A percentile compares a stretch with the other conserved stretches of the same genome.
phyloP scores from a whole-genome alignment of 2,113 vertebrate genomes.

The Dipodomys stephensi region DNA sequence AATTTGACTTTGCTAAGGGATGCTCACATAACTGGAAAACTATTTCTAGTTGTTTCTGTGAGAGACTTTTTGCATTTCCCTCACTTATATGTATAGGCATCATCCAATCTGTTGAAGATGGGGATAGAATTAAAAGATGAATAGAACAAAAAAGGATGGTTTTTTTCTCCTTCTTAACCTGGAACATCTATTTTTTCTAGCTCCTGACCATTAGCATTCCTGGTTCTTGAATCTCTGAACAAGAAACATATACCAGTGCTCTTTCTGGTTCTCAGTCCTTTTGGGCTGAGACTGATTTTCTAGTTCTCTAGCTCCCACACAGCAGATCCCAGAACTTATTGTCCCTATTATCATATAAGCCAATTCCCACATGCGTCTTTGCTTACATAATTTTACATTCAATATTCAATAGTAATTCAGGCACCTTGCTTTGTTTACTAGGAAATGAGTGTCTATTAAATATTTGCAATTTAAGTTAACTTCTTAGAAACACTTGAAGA shows the following conservation, averaged over 20 bases:
- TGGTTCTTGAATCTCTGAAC: neutral
- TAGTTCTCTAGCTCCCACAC: neutral
- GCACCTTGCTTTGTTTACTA: neutral
- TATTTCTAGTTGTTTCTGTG: neutral
- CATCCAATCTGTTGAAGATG: neutral
- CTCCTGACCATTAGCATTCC: neutral
- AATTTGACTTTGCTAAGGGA: neutral
- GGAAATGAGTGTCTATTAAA: neutral
- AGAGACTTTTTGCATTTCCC: neutral
- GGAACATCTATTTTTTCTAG: neutral
- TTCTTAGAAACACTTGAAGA: neutral
- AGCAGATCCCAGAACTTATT: neutral
- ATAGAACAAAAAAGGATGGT: neutral
- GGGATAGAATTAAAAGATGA: neutral
- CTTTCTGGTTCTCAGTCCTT: neutral
- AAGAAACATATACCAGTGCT: too few relatives aligned
- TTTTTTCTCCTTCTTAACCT: too few relatives aligned
- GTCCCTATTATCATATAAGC: neutral
- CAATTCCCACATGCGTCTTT: neutral
- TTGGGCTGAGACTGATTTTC: neutral
- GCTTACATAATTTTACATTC: neutral
- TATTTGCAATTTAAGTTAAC: slow-evolving; percentile 47
- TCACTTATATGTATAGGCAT: neutral
- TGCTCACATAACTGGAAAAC: neutral
- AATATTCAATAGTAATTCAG: neutral